phyloP scores from a whole-genome alignment of 2,797 vertebrate species.

The Capromys pilorides region DNA sequence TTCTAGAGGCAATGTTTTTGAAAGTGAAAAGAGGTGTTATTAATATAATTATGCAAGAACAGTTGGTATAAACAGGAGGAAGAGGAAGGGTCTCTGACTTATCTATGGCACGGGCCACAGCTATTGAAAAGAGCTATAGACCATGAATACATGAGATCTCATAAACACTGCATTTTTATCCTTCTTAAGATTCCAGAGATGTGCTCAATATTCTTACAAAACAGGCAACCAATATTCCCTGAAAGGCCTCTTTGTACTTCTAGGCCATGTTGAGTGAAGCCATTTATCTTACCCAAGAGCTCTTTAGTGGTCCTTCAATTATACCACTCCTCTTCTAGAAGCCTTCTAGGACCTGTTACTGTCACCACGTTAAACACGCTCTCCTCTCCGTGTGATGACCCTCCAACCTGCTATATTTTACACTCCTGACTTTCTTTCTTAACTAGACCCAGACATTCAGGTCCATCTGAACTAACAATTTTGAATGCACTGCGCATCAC shows the following conservation, averaged over 20 bases:
- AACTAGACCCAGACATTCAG: not conserved
- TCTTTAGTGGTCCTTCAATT: not conserved
- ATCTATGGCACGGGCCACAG: not conserved
- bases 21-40: not conserved
- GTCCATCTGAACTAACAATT: not conserved
- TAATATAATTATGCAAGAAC: slow-evolving; percentile 27
- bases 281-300: not conserved
- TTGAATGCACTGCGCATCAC: not conserved
- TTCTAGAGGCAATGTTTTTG: not conserved
- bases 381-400: not conserved
- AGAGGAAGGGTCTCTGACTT: not conserved
- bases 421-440: not conserved
- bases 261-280: not conserved
- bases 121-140: not conserved
- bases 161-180: not conserved
- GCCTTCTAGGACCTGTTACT: not conserved
- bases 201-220: not conserved
- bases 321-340: not conserved
- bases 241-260: not conserved
- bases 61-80: not conserved
- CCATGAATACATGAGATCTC: not conserved
- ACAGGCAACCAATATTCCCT: not conserved
- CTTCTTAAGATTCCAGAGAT: not conserved
- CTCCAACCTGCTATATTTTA: not conserved
- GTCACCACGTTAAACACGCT: not conserved